These are phyloP conservation scores for Copidosoma floridanum DNA, from an alignment of 1,140 invertebrate species.

Conservation along the genomic window DNA sequence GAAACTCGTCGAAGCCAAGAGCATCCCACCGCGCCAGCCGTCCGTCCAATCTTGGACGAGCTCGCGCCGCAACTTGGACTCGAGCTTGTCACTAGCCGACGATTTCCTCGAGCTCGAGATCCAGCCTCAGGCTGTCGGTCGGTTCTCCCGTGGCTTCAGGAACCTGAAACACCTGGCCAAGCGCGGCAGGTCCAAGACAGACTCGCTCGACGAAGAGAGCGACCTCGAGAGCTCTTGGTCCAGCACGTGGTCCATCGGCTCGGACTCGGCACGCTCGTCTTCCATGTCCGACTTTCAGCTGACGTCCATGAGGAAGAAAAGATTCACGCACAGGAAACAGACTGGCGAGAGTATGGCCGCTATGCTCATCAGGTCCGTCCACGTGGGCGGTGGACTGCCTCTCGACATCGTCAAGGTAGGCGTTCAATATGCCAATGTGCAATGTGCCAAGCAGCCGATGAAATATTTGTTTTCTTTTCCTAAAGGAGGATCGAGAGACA, in stretches of 20 bases:
- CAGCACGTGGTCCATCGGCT: constrained; percentile 38
- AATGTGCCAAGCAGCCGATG: no score
- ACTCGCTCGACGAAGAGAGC: constrained; percentile 48
- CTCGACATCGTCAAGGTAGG: constrained; percentile 57
- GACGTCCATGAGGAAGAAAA: constrained; percentile 43
- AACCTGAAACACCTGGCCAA: constrained; percentile 58
- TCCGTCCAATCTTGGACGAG: constrained; percentile 28
- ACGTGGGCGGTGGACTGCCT: constrained; percentile 51
- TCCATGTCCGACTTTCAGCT: no score
- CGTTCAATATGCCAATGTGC: background rate
- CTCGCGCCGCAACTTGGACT: constrained; percentile 4
- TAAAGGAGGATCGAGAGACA: constrained; percentile 58
- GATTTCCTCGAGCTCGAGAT: constrained; percentile 57
- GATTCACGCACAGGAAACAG: constrained; percentile 58
- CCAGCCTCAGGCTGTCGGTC: constrained; percentile 49
- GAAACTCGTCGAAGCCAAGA: constrained; percentile 28
- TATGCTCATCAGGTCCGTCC: constrained; percentile 64
- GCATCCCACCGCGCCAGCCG: constrained; percentile 18
- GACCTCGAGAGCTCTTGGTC: constrained; percentile 37
- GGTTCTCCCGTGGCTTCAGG: constrained; percentile 57
- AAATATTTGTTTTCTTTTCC: background rate
- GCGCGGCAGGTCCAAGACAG: constrained; percentile 49
- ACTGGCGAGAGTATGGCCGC: constrained; percentile 63
- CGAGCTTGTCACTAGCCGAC: constrained; percentile 39
- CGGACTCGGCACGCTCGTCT: constrained; percentile 35